phyloP scores from a whole-genome alignment of 2,888 invertebrate species.

The Cataglyphis cursor region DNA sequence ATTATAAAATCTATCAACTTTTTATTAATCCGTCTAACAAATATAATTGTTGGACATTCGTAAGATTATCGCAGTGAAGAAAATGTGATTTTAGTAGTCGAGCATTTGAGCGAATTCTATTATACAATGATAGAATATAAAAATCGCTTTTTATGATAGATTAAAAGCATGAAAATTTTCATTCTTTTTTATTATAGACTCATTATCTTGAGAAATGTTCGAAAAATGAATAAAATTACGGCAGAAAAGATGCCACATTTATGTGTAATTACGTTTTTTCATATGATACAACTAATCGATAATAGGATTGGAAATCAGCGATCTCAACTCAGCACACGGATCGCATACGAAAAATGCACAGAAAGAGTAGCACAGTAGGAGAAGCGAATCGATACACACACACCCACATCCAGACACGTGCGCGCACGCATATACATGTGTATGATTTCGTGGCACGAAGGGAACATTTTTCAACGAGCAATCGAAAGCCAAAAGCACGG shows the following conservation, averaged over 20 bases:
- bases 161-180: not conserved
- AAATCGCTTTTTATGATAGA: too few relatives aligned
- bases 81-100: not conserved
- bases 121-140: not conserved
- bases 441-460: constrained; percentile 38
- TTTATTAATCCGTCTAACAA: not conserved
- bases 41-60: not conserved
- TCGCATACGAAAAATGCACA: constrained; percentile 42
- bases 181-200: not conserved
- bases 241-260: constrained; percentile 9
- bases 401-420: not conserved
- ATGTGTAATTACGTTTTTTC: constrained; percentile 20
- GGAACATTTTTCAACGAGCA: constrained; percentile 52
- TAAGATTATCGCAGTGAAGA: not conserved
- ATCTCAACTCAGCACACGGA: constrained; percentile 23
- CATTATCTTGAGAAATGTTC: not conserved
- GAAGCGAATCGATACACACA: constrained; percentile 16
- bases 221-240: constrained; percentile 7
- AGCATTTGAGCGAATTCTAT: not conserved
- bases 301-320: constrained; percentile 42
- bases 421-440: constrained; percentile 1
- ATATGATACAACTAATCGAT: constrained; percentile 28
- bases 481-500: constrained; percentile 45
- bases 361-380: constrained; percentile 18
- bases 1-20: not conserved